These are phyloP conservation scores for Tolypeutes matacus DNA, from an alignment of 2,797 vertebrate genomes.

Conservation along the genomic window DNA sequence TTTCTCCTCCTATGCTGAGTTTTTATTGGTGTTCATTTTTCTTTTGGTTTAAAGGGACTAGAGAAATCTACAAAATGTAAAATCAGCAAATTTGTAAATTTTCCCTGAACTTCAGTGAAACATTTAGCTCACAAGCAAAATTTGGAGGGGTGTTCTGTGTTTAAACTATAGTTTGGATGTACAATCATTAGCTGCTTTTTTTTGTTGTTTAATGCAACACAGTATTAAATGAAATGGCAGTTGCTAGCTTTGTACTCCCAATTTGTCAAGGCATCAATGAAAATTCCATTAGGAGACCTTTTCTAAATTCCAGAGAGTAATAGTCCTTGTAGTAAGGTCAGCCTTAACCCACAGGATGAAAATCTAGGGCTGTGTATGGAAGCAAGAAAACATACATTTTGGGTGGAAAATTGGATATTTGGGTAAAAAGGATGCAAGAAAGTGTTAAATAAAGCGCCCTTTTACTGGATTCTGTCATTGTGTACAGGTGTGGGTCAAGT, in stretches of 20 bases:
- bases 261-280: conserved; percentile 71
- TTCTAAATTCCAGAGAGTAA: conserved; percentile 68
- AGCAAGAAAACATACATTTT: conserved; percentile 61
- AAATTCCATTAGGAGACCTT: conserved; percentile 68
- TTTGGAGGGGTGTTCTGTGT: conserved; percentile 66
- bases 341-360: conserved; percentile 65
- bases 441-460: conserved; percentile 37
- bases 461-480: conserved; percentile 72
- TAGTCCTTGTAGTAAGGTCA: conserved; percentile 59
- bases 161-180: conserved; percentile 71
- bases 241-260: conserved; percentile 67
- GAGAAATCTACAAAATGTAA: conserved; percentile 77
- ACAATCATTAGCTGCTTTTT: conserved; percentile 65
- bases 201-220: conserved; percentile 61
- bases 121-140: conserved; percentile 59
- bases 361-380: conserved; percentile 59
- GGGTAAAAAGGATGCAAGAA: conserved; percentile 65
- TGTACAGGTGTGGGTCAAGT: conserved; percentile 56
- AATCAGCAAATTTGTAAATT: conserved; percentile 79
- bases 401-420: conserved; percentile 61
- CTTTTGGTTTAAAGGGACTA: conserved; percentile 69
- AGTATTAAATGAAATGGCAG: conserved; percentile 73
- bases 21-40: conserved; percentile 39
- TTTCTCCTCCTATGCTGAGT: conserved; percentile 12
- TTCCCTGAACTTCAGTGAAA: conserved; percentile 72